A percentile compares a stretch with the other conserved stretches of the same genome.
phyloP scores from a whole-genome alignment of 2,888 invertebrate species.

The Vanessa cardui region DNA sequence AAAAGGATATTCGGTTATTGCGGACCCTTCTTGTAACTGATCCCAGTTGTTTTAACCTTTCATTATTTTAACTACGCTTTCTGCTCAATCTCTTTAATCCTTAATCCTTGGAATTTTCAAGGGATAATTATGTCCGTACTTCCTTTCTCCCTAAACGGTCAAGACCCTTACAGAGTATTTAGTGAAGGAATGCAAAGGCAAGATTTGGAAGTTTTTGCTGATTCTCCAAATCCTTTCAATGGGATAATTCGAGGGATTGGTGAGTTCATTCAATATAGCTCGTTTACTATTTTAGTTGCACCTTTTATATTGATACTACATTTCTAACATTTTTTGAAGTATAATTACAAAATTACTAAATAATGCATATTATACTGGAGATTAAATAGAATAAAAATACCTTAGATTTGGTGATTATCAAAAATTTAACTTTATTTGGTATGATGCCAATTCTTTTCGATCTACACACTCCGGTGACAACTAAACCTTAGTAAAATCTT shows the following conservation, averaged over 20 bases:
- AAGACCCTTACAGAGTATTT: constrained; percentile 10
- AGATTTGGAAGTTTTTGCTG: constrained; percentile 13
- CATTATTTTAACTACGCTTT: constrained; percentile 21
- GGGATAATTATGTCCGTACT: constrained; percentile 25
- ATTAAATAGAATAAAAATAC: too few species aligned
- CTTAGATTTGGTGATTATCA: too few species aligned
- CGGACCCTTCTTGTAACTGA: not conserved
- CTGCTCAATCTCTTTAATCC: constrained; percentile 19
- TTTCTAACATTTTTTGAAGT: not conserved
- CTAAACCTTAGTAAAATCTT: too few species aligned
- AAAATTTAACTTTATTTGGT: too few species aligned
- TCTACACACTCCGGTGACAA: too few species aligned
- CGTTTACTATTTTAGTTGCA: not conserved
- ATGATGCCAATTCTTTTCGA: too few species aligned
- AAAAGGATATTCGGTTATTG: not conserved
- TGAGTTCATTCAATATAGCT: constrained; percentile 12
- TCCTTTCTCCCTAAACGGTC: constrained; percentile 13
- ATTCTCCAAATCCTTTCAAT: constrained; percentile 13
- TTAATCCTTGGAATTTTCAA: constrained; percentile 25
- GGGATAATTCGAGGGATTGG: constrained; percentile 13
- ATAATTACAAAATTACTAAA: too few species aligned
- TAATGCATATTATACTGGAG: too few species aligned
- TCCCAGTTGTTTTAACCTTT: constrained; percentile 17
- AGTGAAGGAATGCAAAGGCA: constrained; percentile 6
- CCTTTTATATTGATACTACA: not conserved